These are phyloP conservation scores for Athalia circularis DNA, from an alignment of 2,888 invertebrate species.

Conservation along the genomic window DNA sequence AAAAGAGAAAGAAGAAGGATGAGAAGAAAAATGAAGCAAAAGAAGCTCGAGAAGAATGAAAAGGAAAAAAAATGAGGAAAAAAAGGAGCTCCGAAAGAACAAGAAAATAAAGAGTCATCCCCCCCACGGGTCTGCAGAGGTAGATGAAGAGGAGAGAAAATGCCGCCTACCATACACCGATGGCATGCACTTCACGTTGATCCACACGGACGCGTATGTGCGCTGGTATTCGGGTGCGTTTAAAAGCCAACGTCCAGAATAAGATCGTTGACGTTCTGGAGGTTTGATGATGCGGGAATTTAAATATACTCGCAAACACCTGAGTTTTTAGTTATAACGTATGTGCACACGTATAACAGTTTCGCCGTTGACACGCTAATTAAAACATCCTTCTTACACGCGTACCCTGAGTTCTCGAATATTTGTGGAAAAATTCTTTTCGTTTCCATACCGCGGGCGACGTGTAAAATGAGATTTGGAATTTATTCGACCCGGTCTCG, in stretches of 20 bases:
- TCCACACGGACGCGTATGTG: background rate
- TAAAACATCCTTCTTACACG: too few relatives aligned
- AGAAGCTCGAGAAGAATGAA: slow-evolving; percentile 3
- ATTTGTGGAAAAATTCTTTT: too few relatives aligned
- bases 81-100: background rate
- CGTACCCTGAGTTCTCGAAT: too few relatives aligned
- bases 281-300: background rate
- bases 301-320: background rate
- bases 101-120: background rate
- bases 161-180: slow-evolving; percentile 13
- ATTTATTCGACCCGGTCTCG: too few relatives aligned
- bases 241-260: slow-evolving; percentile 10
- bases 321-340: background rate
- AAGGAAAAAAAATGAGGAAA: slow-evolving; percentile 17
- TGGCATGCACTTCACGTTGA: background rate
- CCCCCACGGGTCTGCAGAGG: background rate
- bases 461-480: too few relatives aligned
- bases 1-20: background rate
- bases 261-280: slow-evolving; percentile 3
- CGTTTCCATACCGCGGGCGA: too few relatives aligned
- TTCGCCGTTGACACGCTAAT: too few relatives aligned
- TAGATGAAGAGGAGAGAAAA: slow-evolving; percentile 11
- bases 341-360: too few relatives aligned
- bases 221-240: slow-evolving; percentile 3
- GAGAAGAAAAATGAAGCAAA: background rate